Base-by-base conservation (phyloP, 2,888 invertebrate genomes). In the Tiphia femorata region DNA sequence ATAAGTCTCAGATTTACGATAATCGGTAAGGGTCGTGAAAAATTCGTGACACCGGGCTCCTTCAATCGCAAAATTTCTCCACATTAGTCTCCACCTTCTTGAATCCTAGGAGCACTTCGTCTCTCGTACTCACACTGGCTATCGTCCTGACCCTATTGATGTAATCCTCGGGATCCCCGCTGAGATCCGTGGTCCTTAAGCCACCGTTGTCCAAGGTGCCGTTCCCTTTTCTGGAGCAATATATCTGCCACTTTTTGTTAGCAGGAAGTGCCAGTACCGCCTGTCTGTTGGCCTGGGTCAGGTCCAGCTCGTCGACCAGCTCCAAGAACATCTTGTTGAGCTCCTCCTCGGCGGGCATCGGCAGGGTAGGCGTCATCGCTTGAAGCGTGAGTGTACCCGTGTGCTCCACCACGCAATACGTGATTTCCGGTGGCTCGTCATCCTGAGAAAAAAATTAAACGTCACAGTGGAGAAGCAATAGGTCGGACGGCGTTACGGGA, bases 161-260 rank as follows among this genome's bases (percentile, higher is more conserved):
- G 84, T 97, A 97, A 77, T 95, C 94, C 83, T 96, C 96, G 3
- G 96, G 95, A 66, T 92, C 90, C 12, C 92, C 94, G 20, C 90
- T 87, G 51, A 88, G 87, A 72, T 90, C 89, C 4, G 92, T 90
- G 1, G 90, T 89, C 55, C 90, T 88, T 1, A 85, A 65, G 5
- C 84, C 80, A 0, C 87, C 87, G 66, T 87, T 87, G 25, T 81
- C 82, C 0, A 86, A 83, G 38, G 89, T 89, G 68, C 88, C 85
- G 8, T 92, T 92, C 52, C 91, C 87, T 73, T 90, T 89, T 66
- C 95, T 88, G 75, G 96, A 96, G 86, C 96, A 96, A 85, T 97
- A 97, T 73, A 97, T 96, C 86, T 97, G 97, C 96, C 97, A 97
- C 85, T 97, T 97, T 85, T 97, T 97, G 78, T 96, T 95, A 0